Conservation (phyloP, 2,113 vertebrate genomes). For the Neomonachus schauinslandi region DNA sequence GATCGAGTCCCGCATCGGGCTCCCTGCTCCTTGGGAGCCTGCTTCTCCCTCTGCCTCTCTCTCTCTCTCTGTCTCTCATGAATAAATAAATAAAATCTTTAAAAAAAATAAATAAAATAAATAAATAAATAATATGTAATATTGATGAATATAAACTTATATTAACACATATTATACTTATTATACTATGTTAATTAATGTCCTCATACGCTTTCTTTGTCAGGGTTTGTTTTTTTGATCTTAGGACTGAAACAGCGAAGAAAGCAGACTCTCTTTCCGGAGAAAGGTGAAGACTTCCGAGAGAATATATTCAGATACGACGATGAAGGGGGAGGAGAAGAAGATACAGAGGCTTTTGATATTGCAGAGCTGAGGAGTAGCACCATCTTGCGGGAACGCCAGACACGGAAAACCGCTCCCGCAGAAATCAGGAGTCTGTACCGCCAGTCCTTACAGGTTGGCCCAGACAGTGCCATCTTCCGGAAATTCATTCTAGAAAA, state of each 20-base stretch:
- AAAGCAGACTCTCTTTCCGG: constrained; percentile 83
- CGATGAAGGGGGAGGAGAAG: constrained; percentile 85
- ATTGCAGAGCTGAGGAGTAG: constrained; percentile 86
- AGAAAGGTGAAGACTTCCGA: constrained; percentile 86
- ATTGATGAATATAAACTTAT: not conserved
- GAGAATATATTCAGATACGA: constrained; percentile 92
- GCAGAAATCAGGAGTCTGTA: constrained; percentile 90
- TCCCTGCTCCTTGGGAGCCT: too few relatives aligned
- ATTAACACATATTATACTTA: too few relatives aligned
- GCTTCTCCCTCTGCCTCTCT: too few relatives aligned
- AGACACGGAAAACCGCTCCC: constrained; percentile 79
- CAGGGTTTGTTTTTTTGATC: constrained; percentile 90
- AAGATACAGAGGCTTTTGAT: constrained; percentile 86
- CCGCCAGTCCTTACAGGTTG: constrained; percentile 91
- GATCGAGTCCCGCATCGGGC: too few relatives aligned
- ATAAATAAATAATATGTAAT: not conserved
- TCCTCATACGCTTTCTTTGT: not conserved
- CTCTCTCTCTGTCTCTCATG: too few relatives aligned
- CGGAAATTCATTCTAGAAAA: constrained; percentile 93
- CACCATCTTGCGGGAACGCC: constrained; percentile 77
- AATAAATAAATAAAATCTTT: too few relatives aligned
- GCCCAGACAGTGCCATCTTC: constrained; percentile 92
- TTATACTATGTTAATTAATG: not conserved
- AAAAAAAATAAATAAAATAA: too few relatives aligned
- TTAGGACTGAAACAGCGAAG: constrained; percentile 87